Conservation (phyloP, 2,113 vertebrate genomes). For the Diadophis punctatus region DNA sequence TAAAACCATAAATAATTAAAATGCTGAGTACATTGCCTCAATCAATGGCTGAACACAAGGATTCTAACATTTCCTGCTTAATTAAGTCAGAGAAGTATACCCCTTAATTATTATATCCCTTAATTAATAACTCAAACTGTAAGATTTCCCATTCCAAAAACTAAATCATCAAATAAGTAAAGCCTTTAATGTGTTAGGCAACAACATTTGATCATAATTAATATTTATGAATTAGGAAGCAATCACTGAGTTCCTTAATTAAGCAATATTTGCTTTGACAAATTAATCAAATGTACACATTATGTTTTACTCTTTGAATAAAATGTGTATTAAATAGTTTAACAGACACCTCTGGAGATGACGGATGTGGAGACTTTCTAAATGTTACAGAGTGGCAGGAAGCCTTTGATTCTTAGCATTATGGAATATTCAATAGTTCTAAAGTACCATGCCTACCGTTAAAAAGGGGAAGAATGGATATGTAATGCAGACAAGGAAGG, state of each 20-base stretch:
- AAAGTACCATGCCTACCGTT: not conserved
- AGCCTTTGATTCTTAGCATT: not conserved
- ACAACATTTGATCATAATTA: not conserved
- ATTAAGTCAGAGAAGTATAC: not conserved
- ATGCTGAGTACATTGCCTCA: not conserved
- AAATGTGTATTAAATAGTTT: not conserved
- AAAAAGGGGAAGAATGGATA: not conserved
- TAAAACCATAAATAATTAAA: slow-evolving; percentile 39
- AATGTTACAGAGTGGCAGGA: not conserved
- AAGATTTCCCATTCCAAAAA: not conserved
- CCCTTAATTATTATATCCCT: not conserved
- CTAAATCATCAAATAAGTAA: not conserved
- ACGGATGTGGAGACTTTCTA: not conserved
- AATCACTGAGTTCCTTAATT: not conserved
- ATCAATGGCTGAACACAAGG: not conserved
- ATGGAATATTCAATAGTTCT: not conserved
- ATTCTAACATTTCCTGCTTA: not conserved
- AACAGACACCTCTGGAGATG: not conserved
- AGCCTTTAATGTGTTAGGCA: not conserved
- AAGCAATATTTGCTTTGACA: not conserved
- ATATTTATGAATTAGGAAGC: not conserved
- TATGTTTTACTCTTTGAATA: not conserved
- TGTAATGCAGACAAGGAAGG: not conserved
- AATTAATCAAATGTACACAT: slow-evolving; percentile 14
- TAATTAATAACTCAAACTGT: not conserved